Evolutionary conservation across 2,113 vertebrate species (phyloP), one percentile per base, ranked within the genome.

Genomic region (Lepisosteus osseus): DNA sequence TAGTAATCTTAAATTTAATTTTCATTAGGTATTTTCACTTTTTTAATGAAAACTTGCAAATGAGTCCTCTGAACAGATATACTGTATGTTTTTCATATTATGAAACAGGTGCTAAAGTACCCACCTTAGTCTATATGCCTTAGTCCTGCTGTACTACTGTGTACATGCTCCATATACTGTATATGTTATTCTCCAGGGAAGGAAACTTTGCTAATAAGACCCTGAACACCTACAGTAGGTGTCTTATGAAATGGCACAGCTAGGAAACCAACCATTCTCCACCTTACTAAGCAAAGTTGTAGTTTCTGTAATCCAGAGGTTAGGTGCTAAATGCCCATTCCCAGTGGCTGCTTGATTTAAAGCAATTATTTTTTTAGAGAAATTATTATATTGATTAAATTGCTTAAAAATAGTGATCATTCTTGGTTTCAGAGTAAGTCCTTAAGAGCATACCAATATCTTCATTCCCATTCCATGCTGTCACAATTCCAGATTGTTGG

Each of bases 101-200:
- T 29, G 29, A 29, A 29, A 29, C 29, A 29, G 29, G 29, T 29
- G 29, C 17, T 29, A 29, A 29, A 29, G 17, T 29, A 29, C 29
- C 29, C 29, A 29, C 29, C 29, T 29, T 29, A 29, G 29, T 29
- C 29, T 29, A 29, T 29, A 29, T 29, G 29, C 29, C 29, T 29
- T 29, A 29, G 29, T 29, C 29, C 29, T 29, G 29, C 29, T 29
- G 29, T 29, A 29, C 29, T 29, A 29, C 29, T 29, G 29, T 29
- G 29, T 29, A 29, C 29, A 29, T 29, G 29, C 29, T 29, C 29
- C 29, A 42, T 66, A 44, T 45, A n/a, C 43, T 44, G 45, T 1
- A 68, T 68, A 15, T 68, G 44, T 54, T 15, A 68, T 54, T 68
- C 7, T 40, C 29, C 64, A 66, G 64, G 64, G 42, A 66, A n/a